Evolutionary conservation across 2,888 invertebrate species (phyloP), one percentile per base, ranked within the genome.

Genomic region (Rhagophthalmus giganteus): DNA sequence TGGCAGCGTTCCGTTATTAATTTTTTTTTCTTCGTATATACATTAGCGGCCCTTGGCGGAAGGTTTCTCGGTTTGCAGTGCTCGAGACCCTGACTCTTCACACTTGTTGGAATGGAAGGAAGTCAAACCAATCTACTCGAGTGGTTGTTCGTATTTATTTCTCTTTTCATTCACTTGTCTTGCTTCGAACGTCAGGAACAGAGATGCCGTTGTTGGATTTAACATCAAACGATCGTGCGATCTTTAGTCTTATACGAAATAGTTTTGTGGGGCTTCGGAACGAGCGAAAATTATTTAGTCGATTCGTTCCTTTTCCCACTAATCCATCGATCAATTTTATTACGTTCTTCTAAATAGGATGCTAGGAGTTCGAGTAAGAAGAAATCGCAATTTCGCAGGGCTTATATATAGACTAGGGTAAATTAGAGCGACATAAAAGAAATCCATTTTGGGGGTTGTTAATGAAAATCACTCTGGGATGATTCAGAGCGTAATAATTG

Each of bases 401-500:
- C 9, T 14, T 13, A n/a, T n/a, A n/a, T n/a, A n/a, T n/a, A 33
- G 35, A 28, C 14, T 32, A 35, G 46, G 46, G 46, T 52, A 52
- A 52, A 52, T 52, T 52, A 46, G 40, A 39, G 37, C 37, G 35
- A 46, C n/a, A 51, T 52, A 37, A 52, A 46, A 52, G 52, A 52
- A 52, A 46, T 52, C 46, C 52, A 41, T 41, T 41, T 35, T 41
- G 52, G 46, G 52, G 52, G 52, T 41, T 46, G 46, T 34, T 52
- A 52, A 52, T 52, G 46, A 52, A 52, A 52, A 46, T 51, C 51
- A 45, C 35, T 20, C 20, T 27, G 46, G 13, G 52, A 45, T 52
- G 52, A 52, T 52, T 52, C 52, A 52, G 52, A 52, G 30, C 52
- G 46, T 31, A 52, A 41, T 52, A 46, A 52, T 52, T 51, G 45